Evolutionary conservation across 2,888 invertebrate species (phyloP), one percentile per base, ranked within the genome.

Genomic region (Harmothoe impar): DNA sequence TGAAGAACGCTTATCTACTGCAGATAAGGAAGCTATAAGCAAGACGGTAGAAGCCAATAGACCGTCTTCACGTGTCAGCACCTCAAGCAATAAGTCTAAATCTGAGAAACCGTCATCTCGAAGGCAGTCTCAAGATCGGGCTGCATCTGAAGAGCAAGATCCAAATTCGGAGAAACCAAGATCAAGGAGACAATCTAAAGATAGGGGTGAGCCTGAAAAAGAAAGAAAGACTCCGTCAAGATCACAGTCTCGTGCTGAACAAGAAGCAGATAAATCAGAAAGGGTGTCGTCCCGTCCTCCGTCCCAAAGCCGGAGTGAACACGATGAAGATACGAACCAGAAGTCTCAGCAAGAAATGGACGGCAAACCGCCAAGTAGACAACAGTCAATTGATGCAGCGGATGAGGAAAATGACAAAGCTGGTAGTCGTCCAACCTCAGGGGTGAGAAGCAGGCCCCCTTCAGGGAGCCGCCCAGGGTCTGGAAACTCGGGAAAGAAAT

Each of bases 391-490:
- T n/a, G n/a, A n/a, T n/a, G n/a, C 84, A 84, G 5, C 43, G 3
- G 33, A 23, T 23, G 51, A 84, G 33, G 35, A 78, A 7, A 20
- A 35, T 51, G 3, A 0, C 7, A 35, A 84, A 84, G 3, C n/a
- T 7, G 43, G 33, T 0, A 54, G 54, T 29, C 52, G 86, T 54
- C 20, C 86, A 54, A 20, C 23, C 20, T 81, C 81, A 35, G n/a
- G 35, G 17, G 81, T 33, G 12, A 81, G n/a, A 25, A 77, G 77
- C 12, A 52, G 86, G 25, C 86, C 56, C 5, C 86, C 52, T 54
- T 52, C 86, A n/a, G 86, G 54, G 7, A 86, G 86, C n/a, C 86
- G 86, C 84, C 43, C 84, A 35, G 84, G 43, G 1, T 84, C 84
- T 35, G 72, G 72, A 3, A 72, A 72, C 31, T 72, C 72, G 0